A percentile compares a stretch with the other conserved stretches of the same genome.
phyloP scores from a whole-genome alignment of 2,113 vertebrate species.

The Dasyornis broadbenti region DNA sequence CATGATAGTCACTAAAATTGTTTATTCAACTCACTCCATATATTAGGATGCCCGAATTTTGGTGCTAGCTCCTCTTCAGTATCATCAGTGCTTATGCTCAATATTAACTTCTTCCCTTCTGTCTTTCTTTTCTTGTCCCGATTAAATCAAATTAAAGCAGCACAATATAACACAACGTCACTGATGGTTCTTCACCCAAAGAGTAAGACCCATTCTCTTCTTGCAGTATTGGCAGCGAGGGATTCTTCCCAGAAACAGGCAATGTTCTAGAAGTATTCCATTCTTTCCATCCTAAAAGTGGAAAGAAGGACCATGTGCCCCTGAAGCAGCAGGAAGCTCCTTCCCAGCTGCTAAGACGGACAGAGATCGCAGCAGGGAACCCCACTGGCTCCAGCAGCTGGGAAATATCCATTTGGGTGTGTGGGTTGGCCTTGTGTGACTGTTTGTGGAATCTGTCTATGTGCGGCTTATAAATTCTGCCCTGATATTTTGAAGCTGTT shows the following conservation, averaged over 20 bases:
- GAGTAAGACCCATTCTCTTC: neutral
- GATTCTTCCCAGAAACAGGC: neutral
- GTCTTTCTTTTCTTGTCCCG: neutral
- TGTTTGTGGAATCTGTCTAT: conserved; percentile 36
- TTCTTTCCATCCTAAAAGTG: neutral
- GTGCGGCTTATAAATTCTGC: conserved; percentile 2
- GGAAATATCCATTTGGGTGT: conserved; percentile 49
- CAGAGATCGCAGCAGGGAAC: neutral
- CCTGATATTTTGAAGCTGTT: conserved; percentile 27
- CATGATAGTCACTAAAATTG: neutral
- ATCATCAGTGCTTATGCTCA: neutral
- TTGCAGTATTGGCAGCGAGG: fast-evolving
- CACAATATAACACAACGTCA: neutral
- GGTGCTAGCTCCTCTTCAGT: neutral
- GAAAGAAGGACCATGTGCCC: neutral
- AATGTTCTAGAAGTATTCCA: neutral
- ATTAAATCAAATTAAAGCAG: neutral
- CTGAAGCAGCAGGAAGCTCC: neutral
- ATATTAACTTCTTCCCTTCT: neutral
- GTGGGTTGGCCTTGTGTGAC: conserved; percentile 40
- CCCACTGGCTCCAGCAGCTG: conserved; percentile 28
- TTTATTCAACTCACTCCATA: neutral
- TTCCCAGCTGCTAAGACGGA: conserved; percentile 20
- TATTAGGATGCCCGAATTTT: neutral
- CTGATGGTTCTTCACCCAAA: neutral